These are phyloP conservation scores for Chrysaora quinquecirrha DNA, from an alignment of 30 jellyfish, hydroid and myxozoan species.

Conservation along the genomic window DNA sequence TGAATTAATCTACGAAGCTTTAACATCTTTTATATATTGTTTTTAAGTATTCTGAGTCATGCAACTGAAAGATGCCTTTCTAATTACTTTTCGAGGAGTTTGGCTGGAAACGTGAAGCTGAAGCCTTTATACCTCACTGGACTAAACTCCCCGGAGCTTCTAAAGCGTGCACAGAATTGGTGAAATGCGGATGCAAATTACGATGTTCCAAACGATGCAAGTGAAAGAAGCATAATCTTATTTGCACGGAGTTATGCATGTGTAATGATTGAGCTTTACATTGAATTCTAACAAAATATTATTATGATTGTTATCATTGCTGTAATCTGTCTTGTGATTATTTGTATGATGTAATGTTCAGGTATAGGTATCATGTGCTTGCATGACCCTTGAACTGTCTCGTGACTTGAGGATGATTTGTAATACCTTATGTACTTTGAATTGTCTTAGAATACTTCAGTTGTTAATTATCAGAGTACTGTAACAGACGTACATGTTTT, in stretches of 20 bases:
- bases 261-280: too few relatives aligned
- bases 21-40: background rate
- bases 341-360: too few relatives aligned
- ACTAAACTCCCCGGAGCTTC: constrained; percentile 19
- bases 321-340: too few relatives aligned
- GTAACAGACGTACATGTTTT: too few relatives aligned
- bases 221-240: constrained; percentile 21
- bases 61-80: constrained; percentile 1
- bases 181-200: constrained; percentile 22
- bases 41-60: background rate
- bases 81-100: background rate
- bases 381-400: too few relatives aligned
- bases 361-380: too few relatives aligned
- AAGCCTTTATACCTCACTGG: background rate
- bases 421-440: too few relatives aligned
- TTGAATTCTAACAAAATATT: too few relatives aligned
- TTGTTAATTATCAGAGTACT: too few relatives aligned
- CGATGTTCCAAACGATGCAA: constrained; percentile 32
- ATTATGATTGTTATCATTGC: too few relatives aligned
- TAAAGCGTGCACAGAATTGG: constrained; percentile 18
- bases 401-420: too few relatives aligned
- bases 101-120: constrained; percentile 16
- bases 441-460: too few relatives aligned
- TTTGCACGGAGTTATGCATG: constrained; percentile 24
- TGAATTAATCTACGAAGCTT: background rate